Conservation (phyloP, 2,797 vertebrate species). For the Leptodactylus fallax region DNA sequence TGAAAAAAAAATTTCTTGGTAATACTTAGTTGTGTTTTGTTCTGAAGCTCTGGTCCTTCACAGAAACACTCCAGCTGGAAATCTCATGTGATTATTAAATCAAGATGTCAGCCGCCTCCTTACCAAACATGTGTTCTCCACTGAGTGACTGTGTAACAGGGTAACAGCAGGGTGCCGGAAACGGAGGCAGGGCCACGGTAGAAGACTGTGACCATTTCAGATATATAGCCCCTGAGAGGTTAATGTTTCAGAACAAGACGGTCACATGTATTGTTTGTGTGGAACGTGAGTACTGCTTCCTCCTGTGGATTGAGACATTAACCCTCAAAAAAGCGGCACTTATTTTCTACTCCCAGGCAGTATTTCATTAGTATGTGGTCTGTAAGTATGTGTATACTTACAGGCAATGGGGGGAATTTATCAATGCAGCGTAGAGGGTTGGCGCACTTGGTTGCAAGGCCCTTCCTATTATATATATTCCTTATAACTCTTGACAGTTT, state of each 20-base stretch:
- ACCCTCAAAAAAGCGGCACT: not conserved
- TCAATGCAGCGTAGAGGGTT: no score
- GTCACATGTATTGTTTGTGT: not conserved
- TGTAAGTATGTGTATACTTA: not conserved
- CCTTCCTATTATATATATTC: no score
- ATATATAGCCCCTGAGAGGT: not conserved
- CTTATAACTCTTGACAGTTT: no score
- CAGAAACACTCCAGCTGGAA: constrained; percentile 18
- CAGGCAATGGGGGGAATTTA: no score
- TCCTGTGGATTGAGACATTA: not conserved
- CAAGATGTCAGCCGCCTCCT: constrained; percentile 32
- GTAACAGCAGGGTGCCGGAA: not conserved
- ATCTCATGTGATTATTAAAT: constrained; percentile 20
- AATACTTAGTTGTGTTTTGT: not conserved
- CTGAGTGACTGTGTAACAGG: not conserved
- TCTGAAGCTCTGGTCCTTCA: not conserved
- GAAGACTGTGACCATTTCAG: not conserved
- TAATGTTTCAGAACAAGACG: no score
- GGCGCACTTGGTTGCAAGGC: no score
- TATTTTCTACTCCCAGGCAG: no score
- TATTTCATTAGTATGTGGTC: no score
- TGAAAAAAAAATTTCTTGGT: constrained; percentile 21
- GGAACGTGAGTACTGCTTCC: not conserved
- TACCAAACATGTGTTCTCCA: not conserved
- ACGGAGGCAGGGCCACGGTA: not conserved